These are phyloP conservation scores for Nysson spinosus DNA, from an alignment of 2,888 invertebrate genomes.

Conservation along the genomic window DNA sequence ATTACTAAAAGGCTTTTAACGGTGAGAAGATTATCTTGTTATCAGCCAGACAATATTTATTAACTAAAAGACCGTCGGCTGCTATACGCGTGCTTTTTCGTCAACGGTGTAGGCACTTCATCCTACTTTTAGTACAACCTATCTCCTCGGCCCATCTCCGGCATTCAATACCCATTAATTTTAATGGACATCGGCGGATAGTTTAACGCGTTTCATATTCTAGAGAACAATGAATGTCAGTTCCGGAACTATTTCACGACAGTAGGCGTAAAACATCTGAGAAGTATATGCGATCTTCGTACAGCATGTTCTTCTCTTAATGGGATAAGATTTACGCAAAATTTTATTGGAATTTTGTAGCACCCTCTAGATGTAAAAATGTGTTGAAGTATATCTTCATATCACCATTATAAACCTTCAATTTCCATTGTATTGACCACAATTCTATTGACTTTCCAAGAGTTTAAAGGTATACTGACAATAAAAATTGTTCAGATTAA, in stretches of 20 bases:
- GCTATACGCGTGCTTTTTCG: slow-evolving; percentile 29
- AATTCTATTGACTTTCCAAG: too few species aligned
- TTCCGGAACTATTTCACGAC: slow-evolving; percentile 58
- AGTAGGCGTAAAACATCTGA: slow-evolving; percentile 54
- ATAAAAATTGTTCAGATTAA: too few species aligned
- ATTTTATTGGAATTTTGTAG: neutral
- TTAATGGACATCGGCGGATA: slow-evolving; percentile 68
- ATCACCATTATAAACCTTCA: too few species aligned
- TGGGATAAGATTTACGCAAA: neutral
- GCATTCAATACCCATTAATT: slow-evolving; percentile 72
- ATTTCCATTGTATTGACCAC: too few species aligned
- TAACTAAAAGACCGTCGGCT: neutral
- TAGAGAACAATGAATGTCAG: slow-evolving; percentile 55
- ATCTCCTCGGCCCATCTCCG: slow-evolving; percentile 57
- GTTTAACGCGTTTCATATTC: slow-evolving; percentile 66
- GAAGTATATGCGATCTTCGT: slow-evolving; percentile 34
- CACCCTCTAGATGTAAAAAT: too few species aligned
- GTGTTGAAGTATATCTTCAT: too few species aligned
- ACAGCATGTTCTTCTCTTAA: neutral
- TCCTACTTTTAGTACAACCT: slow-evolving; percentile 44
- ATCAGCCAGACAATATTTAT: neutral
- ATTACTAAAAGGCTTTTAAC: too few species aligned
- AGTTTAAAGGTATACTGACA: too few species aligned
- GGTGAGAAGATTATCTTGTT: neutral
- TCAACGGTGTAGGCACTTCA: slow-evolving; percentile 47